Evolutionary conservation across 2,797 vertebrate species (phyloP).

Genomic region (Xiphorhynchus erythropygius): DNA sequence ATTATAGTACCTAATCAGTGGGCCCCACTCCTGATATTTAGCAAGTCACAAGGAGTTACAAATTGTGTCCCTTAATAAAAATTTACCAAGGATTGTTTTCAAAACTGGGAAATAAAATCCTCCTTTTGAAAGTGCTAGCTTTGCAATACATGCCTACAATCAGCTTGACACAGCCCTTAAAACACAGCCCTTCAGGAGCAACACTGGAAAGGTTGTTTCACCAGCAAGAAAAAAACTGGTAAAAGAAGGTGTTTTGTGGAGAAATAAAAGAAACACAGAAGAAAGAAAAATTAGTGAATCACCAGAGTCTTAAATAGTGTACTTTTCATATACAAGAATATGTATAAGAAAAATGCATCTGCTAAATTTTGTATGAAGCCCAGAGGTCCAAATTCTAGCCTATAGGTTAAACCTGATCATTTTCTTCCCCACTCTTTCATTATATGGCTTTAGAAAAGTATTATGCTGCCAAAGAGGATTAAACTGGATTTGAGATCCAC

Average conservation of each 20-base stretch:
- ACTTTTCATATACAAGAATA: not conserved
- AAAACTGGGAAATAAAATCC: not conserved
- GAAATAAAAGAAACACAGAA: not conserved
- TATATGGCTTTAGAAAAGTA: not conserved
- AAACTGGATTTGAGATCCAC: slow-evolving; percentile 35
- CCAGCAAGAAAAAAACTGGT: not conserved
- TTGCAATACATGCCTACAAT: not conserved
- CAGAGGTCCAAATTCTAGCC: not conserved
- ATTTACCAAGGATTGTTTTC: not conserved
- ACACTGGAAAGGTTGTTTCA: not conserved
- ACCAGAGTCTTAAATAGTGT: not conserved
- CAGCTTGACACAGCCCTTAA: not conserved
- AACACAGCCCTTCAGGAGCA: not conserved
- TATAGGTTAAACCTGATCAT: not conserved
- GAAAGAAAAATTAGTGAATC: not conserved
- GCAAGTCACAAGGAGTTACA: not conserved
- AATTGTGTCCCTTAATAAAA: not conserved
- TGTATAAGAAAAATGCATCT: not conserved
- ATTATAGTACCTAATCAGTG: not conserved
- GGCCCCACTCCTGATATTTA: not conserved
- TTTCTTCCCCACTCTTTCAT: slow-evolving; percentile 16
- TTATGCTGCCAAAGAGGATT: slow-evolving; percentile 35
- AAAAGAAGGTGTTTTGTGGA: not conserved
- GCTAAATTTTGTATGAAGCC: not conserved
- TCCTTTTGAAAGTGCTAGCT: not conserved